A percentile compares a stretch with the other conserved stretches of the same genome.
These are phyloP conservation scores for Excalfactoria chinensis DNA, from an alignment of 2,113 vertebrate species.

Conservation along the genomic window DNA sequence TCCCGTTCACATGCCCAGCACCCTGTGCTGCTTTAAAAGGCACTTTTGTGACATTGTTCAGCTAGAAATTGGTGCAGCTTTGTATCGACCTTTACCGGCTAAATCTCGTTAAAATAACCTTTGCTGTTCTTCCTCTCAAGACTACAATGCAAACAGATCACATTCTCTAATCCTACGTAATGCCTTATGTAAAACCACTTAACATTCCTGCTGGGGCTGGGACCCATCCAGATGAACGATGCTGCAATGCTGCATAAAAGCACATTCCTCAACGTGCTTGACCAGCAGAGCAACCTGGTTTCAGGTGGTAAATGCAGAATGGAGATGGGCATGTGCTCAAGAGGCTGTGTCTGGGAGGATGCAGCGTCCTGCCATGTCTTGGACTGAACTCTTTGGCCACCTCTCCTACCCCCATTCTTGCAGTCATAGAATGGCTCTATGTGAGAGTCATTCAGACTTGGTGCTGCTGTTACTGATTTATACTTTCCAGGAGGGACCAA, in stretches of 20 bases:
- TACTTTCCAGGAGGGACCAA: not conserved
- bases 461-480: not conserved
- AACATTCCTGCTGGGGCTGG: conserved; percentile 55
- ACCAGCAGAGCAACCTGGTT: conserved; percentile 30
- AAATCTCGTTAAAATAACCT: not conserved
- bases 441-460: no score
- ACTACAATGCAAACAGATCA: conserved; percentile 41
- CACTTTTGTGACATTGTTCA: not conserved
- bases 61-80: not conserved
- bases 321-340: not conserved
- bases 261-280: conserved; percentile 34
- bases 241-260: conserved; percentile 57
- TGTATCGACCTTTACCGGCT: not conserved
- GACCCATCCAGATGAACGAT: conserved; percentile 53
- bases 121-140: conserved; percentile 10
- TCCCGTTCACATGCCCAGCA: not conserved
- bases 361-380: accelerated
- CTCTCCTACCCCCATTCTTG: not conserved
- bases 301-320: not conserved
- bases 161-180: conserved; percentile 56
- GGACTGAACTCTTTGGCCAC: not conserved
- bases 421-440: not conserved
- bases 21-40: not conserved
- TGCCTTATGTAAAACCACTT: conserved; percentile 69
- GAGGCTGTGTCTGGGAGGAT: not conserved